phyloP scores from a whole-genome alignment of 2,113 vertebrate species.

The Oncorhynchus masou region DNA sequence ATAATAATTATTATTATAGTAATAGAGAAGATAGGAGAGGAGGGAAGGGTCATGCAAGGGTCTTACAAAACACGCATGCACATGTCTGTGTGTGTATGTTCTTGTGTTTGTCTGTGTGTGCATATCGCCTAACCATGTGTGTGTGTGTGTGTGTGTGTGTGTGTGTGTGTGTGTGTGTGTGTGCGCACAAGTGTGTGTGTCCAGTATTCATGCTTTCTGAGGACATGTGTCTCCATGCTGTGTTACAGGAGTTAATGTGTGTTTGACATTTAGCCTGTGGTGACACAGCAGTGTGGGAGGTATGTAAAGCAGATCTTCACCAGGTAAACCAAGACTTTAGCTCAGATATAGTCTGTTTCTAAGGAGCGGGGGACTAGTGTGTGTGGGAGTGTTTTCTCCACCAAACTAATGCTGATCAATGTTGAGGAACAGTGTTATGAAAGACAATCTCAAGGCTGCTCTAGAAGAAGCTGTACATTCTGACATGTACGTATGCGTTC shows the following conservation, averaged over 20 bases:
- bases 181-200: constrained; percentile 17
- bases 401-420: not conserved
- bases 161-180: not conserved
- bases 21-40: not conserved
- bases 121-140: constrained; percentile 5
- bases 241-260: not conserved
- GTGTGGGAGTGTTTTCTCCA: not conserved
- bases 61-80: not conserved
- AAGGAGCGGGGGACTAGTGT: not conserved
- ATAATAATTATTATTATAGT: not conserved
- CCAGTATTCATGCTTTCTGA: not conserved
- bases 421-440: too few species aligned
- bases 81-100: not conserved
- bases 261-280: not conserved
- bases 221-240: not conserved
- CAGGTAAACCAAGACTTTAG: not conserved
- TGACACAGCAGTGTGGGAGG: not conserved
- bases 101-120: not conserved
- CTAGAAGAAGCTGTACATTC: too few species aligned
- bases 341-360: not conserved
- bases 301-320: not conserved
- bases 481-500: too few species aligned
- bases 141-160: not conserved
- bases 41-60: not conserved
- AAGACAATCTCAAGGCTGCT: too few species aligned